Conservation (phyloP, 2,888 invertebrate species). For the Chrysotoxum bicinctum region DNA sequence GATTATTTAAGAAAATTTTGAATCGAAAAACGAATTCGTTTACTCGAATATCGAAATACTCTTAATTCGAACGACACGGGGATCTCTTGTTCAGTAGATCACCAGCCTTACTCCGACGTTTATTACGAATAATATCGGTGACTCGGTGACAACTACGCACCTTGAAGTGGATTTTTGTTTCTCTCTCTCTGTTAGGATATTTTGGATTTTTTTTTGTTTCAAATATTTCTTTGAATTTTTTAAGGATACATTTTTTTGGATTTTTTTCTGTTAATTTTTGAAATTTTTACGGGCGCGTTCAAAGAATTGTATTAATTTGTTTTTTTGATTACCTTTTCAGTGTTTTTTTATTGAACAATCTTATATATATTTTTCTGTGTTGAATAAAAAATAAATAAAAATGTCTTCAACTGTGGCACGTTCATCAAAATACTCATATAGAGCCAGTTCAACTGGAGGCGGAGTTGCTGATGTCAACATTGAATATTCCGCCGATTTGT, state of each 20-base stretch:
- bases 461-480: constrained; percentile 95
- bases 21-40: constrained; percentile 66
- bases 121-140: constrained; percentile 82
- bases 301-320: constrained; percentile 70
- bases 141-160: constrained; percentile 82
- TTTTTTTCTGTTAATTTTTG: not conserved
- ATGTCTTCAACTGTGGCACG: constrained; percentile 90
- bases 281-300: constrained; percentile 71
- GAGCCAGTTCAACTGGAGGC: constrained; percentile 92
- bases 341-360: constrained; percentile 67
- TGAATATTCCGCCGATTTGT: constrained; percentile 96
- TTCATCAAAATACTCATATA: constrained; percentile 95
- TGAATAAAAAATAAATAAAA: constrained; percentile 79
- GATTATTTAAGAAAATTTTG: constrained; percentile 45
- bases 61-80: constrained; percentile 83
- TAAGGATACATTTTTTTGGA: constrained; percentile 12
- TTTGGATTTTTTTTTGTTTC: constrained; percentile 3
- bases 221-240: not conserved
- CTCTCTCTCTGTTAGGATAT: constrained; percentile 68
- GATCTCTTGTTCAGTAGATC: constrained; percentile 83
- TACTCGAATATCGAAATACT: constrained; percentile 80
- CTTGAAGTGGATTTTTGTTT: constrained; percentile 75
- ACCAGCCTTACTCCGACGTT: constrained; percentile 83
- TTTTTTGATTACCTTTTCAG: constrained; percentile 45
- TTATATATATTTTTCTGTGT: constrained; percentile 66